Conservation (phyloP, 1,140 invertebrate species). For the Drosophila equinoxialis region DNA sequence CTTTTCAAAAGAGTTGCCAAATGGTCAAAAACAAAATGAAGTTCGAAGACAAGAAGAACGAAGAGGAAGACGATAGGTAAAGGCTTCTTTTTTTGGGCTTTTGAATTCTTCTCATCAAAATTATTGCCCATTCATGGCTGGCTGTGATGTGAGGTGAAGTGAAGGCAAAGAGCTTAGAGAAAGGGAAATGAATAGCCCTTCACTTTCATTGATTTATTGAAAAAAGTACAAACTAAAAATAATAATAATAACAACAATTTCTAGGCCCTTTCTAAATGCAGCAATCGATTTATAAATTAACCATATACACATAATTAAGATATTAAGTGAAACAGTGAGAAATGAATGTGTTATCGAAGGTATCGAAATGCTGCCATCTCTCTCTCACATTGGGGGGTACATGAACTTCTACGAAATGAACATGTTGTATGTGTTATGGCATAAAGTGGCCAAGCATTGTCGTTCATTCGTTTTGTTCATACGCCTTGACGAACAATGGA, state of each 20-base stretch:
- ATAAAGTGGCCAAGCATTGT: constrained; percentile 23
- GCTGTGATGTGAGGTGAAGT: too few relatives aligned
- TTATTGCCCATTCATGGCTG: constrained; percentile 6
- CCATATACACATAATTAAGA: too few relatives aligned
- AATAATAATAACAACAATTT: background rate
- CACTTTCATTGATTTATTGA: constrained; percentile 17
- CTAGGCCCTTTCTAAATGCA: constrained; percentile 9
- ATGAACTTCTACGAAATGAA: constrained; percentile 56
- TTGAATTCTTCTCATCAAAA: constrained; percentile 22
- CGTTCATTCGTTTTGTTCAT: constrained; percentile 20
- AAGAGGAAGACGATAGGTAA: constrained; percentile 5
- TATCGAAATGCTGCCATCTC: background rate
- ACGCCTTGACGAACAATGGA: constrained; percentile 15
- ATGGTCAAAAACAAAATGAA: background rate
- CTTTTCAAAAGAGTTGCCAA: background rate
- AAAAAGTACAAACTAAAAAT: too few relatives aligned
- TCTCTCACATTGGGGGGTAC: constrained; percentile 42
- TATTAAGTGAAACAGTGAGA: too few relatives aligned
- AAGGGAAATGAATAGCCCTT: constrained; percentile 11
- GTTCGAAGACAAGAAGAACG: background rate
- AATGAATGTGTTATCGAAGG: too few relatives aligned
- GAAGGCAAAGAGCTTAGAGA: background rate
- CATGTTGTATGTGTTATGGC: background rate
- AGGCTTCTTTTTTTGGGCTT: constrained; percentile 34
- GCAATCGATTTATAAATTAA: background rate